Conservation (phyloP, 2,113 vertebrate genomes). For the Lichenostomus cassidix region DNA sequence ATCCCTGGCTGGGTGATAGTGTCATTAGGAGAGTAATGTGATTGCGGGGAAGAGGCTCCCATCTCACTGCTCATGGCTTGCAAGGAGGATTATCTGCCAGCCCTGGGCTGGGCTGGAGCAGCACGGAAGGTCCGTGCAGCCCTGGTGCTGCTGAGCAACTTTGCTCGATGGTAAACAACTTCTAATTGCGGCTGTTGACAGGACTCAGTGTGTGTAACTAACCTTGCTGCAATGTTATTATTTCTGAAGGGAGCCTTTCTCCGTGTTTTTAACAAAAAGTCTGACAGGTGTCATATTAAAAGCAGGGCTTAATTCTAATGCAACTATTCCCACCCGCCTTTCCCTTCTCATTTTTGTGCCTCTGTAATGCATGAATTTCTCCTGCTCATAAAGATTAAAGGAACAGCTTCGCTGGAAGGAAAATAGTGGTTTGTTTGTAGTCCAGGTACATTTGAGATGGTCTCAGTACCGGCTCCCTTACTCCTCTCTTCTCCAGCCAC, state of each 20-base stretch:
- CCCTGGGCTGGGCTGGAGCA: not conserved
- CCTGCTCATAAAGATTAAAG: constrained; percentile 49
- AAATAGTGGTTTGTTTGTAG: constrained; percentile 46
- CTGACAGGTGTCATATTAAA: constrained; percentile 73
- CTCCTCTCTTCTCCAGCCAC: constrained; percentile 17
- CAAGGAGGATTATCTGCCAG: not conserved
- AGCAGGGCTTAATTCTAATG: constrained; percentile 65
- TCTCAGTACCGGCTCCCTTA: not conserved
- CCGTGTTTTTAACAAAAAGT: constrained; percentile 53
- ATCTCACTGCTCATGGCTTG: not conserved
- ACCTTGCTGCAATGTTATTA: constrained; percentile 59
- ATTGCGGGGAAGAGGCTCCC: not conserved
- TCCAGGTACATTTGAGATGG: not conserved
- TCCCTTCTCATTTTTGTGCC: constrained; percentile 28
- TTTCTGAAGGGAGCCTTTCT: constrained; percentile 65
- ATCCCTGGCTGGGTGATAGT: not conserved
- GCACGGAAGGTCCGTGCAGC: not conserved
- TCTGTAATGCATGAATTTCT: constrained; percentile 49
- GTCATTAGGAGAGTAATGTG: constrained; percentile 1
- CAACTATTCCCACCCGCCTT: constrained; percentile 26
- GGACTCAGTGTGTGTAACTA: constrained; percentile 39
- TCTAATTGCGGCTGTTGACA: constrained; percentile 67
- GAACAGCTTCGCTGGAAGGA: constrained; percentile 38
- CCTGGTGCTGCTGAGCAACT: not conserved
- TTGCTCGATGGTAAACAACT: constrained; percentile 52